These are phyloP conservation scores for Achlya flavicornis DNA, from an alignment of 2,888 invertebrate species.

Conservation along the genomic window DNA sequence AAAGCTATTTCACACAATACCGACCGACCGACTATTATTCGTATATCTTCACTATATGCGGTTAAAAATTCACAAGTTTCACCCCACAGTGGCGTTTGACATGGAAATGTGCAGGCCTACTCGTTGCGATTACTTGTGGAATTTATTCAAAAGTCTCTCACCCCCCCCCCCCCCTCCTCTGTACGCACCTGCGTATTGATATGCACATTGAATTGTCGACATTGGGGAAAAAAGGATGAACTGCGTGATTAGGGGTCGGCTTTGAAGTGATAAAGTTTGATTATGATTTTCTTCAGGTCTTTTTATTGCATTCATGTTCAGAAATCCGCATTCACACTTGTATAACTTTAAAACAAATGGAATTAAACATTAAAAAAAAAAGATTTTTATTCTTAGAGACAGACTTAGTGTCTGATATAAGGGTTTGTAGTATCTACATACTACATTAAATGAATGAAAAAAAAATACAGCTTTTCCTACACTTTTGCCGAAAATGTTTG, in stretches of 20 bases:
- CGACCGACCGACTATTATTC: neutral
- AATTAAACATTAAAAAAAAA: too few species aligned
- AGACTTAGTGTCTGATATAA: too few species aligned
- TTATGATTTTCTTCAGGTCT: too few species aligned
- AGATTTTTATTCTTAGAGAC: too few species aligned
- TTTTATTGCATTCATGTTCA: too few species aligned
- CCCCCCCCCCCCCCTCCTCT: slow-evolving; percentile 27
- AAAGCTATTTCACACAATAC: slow-evolving; percentile 21
- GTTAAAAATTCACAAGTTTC: slow-evolving; percentile 71
- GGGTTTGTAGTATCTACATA: too few species aligned
- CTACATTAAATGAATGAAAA: too few species aligned
- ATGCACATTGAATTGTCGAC: slow-evolving; percentile 72
- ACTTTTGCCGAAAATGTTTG: too few species aligned
- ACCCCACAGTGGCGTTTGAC: slow-evolving; percentile 67
- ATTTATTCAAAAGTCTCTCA: slow-evolving; percentile 63
- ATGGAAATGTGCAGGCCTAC: slow-evolving; percentile 74
- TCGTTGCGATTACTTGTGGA: slow-evolving; percentile 60
- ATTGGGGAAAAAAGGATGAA: slow-evolving; percentile 42
- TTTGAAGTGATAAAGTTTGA: neutral
- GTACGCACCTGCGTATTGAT: slow-evolving; percentile 53
- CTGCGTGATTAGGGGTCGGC: slow-evolving; percentile 35
- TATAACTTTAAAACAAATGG: too few species aligned
- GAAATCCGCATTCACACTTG: too few species aligned
- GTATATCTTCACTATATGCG: slow-evolving; percentile 26
- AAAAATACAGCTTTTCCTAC: too few species aligned